Evolutionary conservation across 1,140 invertebrate genomes (phyloP).

Genomic region (Mactra quadrangularis): DNA sequence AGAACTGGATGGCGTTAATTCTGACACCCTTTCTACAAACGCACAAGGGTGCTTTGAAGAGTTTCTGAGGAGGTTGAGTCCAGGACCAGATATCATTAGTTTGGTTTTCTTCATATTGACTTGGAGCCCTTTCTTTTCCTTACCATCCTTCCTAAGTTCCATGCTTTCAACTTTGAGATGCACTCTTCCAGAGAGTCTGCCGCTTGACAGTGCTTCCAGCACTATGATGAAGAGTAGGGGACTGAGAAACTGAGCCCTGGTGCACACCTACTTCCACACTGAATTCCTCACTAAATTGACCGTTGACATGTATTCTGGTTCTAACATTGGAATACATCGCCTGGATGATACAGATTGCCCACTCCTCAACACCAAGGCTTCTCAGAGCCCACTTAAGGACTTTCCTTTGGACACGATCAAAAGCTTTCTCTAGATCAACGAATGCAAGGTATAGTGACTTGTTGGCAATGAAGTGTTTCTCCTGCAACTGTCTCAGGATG

Average conservation of each 20-base stretch:
- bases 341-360: slow-evolving; percentile 29
- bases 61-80: not conserved
- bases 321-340: slow-evolving; percentile 19
- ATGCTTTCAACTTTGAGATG: slow-evolving; percentile 17
- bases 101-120: slow-evolving; percentile 28
- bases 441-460: too few relatives aligned
- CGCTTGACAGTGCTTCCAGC: slow-evolving; percentile 20
- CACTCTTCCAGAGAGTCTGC: slow-evolving; percentile 4
- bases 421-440: too few relatives aligned
- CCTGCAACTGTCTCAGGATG: too few relatives aligned
- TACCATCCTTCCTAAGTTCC: slow-evolving; percentile 33
- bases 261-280: too few relatives aligned
- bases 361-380: too few relatives aligned
- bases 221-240: slow-evolving; percentile 31
- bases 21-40: slow-evolving; percentile 28
- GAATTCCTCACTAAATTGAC: too few relatives aligned
- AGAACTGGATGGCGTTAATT: slow-evolving; percentile 14
- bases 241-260: too few relatives aligned
- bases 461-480: too few relatives aligned
- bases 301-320: not conserved
- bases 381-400: too few relatives aligned
- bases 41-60: not conserved
- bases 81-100: slow-evolving; percentile 22
- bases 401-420: slow-evolving; percentile 34
- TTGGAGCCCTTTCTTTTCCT: slow-evolving; percentile 27